Evolutionary conservation across 2,113 vertebrate species (phyloP).

Genomic region (Crocuta crocuta): DNA sequence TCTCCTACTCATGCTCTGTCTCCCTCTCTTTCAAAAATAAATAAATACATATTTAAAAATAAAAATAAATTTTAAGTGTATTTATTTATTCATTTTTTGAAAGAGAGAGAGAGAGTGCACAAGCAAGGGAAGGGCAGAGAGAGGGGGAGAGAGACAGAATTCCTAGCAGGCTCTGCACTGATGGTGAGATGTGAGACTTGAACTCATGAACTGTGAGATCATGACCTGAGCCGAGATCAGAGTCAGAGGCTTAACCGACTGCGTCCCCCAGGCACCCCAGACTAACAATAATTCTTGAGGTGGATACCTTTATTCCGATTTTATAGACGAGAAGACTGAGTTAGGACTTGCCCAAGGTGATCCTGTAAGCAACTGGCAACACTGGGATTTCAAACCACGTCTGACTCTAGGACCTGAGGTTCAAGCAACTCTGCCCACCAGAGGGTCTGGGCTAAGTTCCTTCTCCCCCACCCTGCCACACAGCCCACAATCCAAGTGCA

Average conservation of each 20-base stretch:
- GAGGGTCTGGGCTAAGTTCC: not conserved
- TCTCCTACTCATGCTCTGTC: too few species aligned
- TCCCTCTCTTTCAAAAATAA: too few species aligned
- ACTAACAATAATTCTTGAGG: not conserved
- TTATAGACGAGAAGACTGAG: not conserved
- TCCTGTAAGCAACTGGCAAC: not conserved
- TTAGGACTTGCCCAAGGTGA: not conserved
- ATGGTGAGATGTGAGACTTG: not conserved
- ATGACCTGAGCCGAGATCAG: not conserved
- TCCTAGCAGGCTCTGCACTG: not conserved
- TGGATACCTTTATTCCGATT: not conserved
- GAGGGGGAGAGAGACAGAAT: not conserved
- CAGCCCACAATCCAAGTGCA: not conserved
- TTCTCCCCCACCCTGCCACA: not conserved
- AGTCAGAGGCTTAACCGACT: not conserved
- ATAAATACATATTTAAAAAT: too few species aligned
- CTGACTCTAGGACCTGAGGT: not conserved
- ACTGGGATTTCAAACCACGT: not conserved
- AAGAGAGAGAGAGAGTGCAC: not conserved
- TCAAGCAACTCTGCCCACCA: rapidly evolving
- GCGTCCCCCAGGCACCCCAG: not conserved
- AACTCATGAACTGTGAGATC: not conserved
- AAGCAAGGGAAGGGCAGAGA: not conserved
- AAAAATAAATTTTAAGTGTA: not conserved
- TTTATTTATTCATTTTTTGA: not conserved